phyloP scores from a whole-genome alignment of 2,113 vertebrate genomes.

The Chloropsis cyanopogon region DNA sequence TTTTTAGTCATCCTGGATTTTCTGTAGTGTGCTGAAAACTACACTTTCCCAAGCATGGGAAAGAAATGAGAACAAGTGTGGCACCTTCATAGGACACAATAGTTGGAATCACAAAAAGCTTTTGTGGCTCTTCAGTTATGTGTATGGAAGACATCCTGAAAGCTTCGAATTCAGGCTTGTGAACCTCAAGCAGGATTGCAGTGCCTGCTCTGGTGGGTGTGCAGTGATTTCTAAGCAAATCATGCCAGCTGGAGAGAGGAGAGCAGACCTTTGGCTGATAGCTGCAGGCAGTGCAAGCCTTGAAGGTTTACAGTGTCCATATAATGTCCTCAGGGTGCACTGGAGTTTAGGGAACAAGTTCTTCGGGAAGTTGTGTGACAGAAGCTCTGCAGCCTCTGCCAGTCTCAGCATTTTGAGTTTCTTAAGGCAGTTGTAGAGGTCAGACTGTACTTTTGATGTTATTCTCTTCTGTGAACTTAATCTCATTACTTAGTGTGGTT shows the following conservation, averaged over 20 bases:
- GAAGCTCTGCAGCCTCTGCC: not conserved
- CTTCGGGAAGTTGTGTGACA: fast-evolving
- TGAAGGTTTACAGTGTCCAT: not conserved
- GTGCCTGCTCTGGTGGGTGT: not conserved
- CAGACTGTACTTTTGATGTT: not conserved
- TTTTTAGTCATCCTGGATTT: not conserved
- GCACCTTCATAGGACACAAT: not conserved
- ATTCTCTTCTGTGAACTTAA: not conserved
- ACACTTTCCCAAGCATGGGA: too few relatives aligned
- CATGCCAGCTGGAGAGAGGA: not conserved
- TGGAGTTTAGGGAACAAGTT: not conserved
- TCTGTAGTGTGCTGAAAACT: not conserved
- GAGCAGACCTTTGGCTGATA: not conserved
- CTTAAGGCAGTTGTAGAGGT: not conserved
- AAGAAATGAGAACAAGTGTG: not conserved
- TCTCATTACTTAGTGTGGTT: not conserved
- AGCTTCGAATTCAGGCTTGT: not conserved
- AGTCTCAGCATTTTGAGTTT: not conserved
- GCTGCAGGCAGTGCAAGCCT: not conserved
- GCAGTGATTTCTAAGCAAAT: not conserved
- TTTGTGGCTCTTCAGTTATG: not conserved
- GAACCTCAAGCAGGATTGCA: not conserved
- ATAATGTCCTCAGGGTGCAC: too few relatives aligned
- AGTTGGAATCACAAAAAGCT: not conserved
- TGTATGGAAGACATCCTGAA: not conserved